phyloP scores from a whole-genome alignment of 2,113 vertebrate species.

The Dolichotis patagonum region DNA sequence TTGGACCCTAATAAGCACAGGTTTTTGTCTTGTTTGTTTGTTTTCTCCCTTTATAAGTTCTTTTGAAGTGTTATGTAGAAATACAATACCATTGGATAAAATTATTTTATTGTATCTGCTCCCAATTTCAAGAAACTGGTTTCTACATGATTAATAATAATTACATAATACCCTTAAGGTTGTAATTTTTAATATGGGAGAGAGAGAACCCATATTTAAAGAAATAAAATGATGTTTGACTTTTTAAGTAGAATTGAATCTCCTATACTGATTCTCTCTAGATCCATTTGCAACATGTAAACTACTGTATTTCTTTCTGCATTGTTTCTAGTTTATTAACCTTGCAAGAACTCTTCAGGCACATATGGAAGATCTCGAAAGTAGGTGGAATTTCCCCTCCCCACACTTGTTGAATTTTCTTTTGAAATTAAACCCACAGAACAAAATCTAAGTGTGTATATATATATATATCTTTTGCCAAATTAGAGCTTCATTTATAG shows the following conservation, averaged over 20 bases:
- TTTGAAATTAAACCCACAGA: conserved; percentile 78
- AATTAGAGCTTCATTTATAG: conserved; percentile 63
- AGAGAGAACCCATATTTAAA: conserved; percentile 63
- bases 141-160: conserved; percentile 50
- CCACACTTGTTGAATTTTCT: conserved; percentile 81
- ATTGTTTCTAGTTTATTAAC: conserved; percentile 98
- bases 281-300: conserved; percentile 88
- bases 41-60: background rate
- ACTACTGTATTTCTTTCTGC: conserved; percentile 88
- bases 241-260: conserved; percentile 79
- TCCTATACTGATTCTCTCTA: conserved; percentile 84
- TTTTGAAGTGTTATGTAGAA: conserved; percentile 48
- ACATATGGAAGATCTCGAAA: conserved; percentile 99
- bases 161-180: conserved; percentile 53
- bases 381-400: conserved; percentile 90
- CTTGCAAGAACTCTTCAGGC: conserved; percentile 99
- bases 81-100: conserved; percentile 8
- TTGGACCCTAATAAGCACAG: background rate
- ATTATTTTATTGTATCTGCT: conserved; percentile 49
- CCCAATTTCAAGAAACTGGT: conserved; percentile 44
- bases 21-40: background rate
- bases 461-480: conserved; percentile 55
- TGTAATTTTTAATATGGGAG: conserved; percentile 52
- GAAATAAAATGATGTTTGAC: conserved; percentile 72
- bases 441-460: conserved; percentile 53